Conservation (phyloP, 2,888 invertebrate species). For the Mechanitis mazaeus region DNA sequence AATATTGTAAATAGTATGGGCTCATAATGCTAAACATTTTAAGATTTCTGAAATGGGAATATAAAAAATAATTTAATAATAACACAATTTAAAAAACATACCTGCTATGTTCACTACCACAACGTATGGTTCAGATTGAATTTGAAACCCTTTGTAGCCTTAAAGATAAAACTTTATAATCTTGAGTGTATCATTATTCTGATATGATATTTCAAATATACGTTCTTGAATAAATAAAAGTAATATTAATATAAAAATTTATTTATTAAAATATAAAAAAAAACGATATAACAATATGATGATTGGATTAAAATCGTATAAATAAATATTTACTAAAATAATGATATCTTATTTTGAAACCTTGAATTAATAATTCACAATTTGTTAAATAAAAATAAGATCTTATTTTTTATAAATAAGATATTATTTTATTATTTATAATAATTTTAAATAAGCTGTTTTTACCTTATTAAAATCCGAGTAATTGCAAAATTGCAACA, state of each 20-base stretch:
- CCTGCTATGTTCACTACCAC: slow-evolving; percentile 43
- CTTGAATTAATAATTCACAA: too few relatives aligned
- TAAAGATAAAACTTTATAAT: slow-evolving; percentile 53
- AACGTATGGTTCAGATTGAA: slow-evolving; percentile 39
- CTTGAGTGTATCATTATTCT: slow-evolving; percentile 54
- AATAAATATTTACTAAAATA: too few relatives aligned
- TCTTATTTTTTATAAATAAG: not conserved
- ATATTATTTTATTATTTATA: too few relatives aligned
- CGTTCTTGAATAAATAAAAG: not conserved
- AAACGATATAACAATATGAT: not conserved
- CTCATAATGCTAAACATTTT: too few relatives aligned
- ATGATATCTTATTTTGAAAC: too few relatives aligned
- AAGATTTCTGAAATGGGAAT: not conserved
- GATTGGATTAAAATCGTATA: not conserved
- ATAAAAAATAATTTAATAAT: slow-evolving; percentile 5
- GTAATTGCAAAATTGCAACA: not conserved
- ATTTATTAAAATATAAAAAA: not conserved
- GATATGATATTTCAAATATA: slow-evolving; percentile 10
- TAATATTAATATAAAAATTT: too few relatives aligned
- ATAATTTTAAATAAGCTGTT: too few relatives aligned
- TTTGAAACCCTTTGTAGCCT: slow-evolving; percentile 29
- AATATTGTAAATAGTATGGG: too few relatives aligned
- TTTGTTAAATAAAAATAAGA: not conserved
- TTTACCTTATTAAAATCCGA: too few relatives aligned
- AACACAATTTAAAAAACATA: slow-evolving; percentile 34